A percentile compares a stretch with the other conserved stretches of the same genome.
phyloP scores from a whole-genome alignment of 2,797 vertebrate species.

The Coccyzus lansbergi region DNA sequence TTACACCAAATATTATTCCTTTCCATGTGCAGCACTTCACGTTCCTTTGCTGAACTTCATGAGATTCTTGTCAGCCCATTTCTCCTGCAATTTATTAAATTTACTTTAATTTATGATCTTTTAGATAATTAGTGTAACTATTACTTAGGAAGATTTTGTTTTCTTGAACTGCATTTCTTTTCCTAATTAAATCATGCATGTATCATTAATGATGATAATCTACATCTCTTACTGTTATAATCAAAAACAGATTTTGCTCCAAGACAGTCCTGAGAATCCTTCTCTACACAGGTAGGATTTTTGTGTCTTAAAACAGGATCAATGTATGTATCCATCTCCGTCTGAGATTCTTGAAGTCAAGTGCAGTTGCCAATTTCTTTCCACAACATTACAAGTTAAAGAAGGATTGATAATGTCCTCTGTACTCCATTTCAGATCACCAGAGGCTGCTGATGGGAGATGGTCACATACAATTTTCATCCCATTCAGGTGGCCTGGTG shows the following conservation, averaged over 20 bases:
- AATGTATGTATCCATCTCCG: background rate
- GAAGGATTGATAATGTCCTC: background rate
- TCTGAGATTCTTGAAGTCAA: background rate
- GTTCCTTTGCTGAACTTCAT: background rate
- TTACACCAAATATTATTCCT: background rate
- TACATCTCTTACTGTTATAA: background rate
- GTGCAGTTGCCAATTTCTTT: background rate
- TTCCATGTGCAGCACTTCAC: background rate
- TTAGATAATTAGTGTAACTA: background rate
- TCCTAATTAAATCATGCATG: conserved; percentile 1
- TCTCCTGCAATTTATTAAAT: background rate
- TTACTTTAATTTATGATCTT: conserved; percentile 40
- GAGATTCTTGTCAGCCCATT: background rate
- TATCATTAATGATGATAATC: conserved; percentile 1
- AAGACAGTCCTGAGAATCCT: background rate
- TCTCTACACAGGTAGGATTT: background rate
- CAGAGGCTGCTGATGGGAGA: background rate
- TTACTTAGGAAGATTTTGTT: conserved; percentile 8
- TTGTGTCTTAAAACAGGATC: background rate
- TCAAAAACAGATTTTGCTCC: background rate
- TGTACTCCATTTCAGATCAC: background rate
- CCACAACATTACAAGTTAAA: background rate
- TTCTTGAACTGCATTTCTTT: conserved; percentile 20
- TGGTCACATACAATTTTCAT: background rate
- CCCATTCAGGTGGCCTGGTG: rapidly evolving